A percentile compares a stretch with the other conserved stretches of the same genome.
phyloP scores from a whole-genome alignment of 2,888 invertebrate species.

The Ecliptopera silaceata region DNA sequence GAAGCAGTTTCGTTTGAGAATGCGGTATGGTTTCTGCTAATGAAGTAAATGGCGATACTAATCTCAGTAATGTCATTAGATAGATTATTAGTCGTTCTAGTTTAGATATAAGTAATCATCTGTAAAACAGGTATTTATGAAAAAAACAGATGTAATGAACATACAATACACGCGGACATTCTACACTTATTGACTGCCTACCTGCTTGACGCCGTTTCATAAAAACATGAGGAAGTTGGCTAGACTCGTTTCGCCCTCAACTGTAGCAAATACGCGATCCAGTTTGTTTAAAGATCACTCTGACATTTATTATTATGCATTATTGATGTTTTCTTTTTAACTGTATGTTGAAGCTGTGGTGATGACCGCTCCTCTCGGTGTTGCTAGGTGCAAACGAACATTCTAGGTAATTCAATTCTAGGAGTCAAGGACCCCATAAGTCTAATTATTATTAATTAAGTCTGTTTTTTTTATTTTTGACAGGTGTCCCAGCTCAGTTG shows the following conservation, averaged over 20 bases:
- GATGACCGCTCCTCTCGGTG: background rate
- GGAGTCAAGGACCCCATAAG: too few relatives aligned
- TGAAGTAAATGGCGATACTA: conserved; percentile 1
- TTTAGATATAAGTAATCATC: background rate
- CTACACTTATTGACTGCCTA: conserved; percentile 26
- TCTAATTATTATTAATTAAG: too few relatives aligned
- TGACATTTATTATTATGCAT: conserved; percentile 73
- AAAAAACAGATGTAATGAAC: conserved; percentile 13
- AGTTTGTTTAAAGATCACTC: conserved; percentile 73
- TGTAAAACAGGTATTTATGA: background rate
- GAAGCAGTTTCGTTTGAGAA: too few relatives aligned
- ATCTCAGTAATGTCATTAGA: conserved; percentile 5
- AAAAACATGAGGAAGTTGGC: conserved; percentile 64
- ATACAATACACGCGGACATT: conserved; percentile 19
- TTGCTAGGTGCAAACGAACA: background rate
- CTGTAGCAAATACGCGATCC: conserved; percentile 65
- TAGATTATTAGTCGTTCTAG: conserved; percentile 8
- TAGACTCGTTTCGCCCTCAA: conserved; percentile 72
- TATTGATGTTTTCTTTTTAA: conserved; percentile 46
- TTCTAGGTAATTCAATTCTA: too few relatives aligned
- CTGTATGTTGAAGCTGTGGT: conserved; percentile 15
- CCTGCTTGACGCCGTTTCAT: conserved; percentile 48
- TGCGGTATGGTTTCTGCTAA: background rate
- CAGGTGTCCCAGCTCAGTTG: too few relatives aligned
- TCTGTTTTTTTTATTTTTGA: too few relatives aligned